Evolutionary conservation across 2,888 invertebrate genomes (phyloP).

Genomic region (Sceliomorpha sp.): DNA sequence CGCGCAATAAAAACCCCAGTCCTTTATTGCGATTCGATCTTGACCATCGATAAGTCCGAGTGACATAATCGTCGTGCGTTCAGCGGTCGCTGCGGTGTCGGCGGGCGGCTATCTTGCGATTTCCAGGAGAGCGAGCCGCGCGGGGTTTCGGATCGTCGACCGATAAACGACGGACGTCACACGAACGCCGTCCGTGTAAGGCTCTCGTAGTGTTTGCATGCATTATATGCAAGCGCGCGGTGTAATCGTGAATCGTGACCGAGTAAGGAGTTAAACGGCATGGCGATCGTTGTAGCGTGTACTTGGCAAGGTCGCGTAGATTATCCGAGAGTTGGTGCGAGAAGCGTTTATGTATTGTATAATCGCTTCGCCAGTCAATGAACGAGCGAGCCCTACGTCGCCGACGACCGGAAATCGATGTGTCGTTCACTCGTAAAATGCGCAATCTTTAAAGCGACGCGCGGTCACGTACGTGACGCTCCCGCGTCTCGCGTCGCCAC

Average conservation of each 20-base stretch:
- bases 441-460: slow-evolving; percentile 36
- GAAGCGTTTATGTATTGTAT: slow-evolving; percentile 47
- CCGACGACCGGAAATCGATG: slow-evolving; percentile 52
- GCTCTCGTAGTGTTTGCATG: slow-evolving; percentile 26
- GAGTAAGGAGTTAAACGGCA: slow-evolving; percentile 56
- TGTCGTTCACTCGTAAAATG: slow-evolving; percentile 52
- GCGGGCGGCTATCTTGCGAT: slow-evolving; percentile 28
- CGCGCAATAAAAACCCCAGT: slow-evolving; percentile 51
- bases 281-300: slow-evolving; percentile 53
- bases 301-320: slow-evolving; percentile 69
- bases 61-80: slow-evolving; percentile 24
- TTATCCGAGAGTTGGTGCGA: slow-evolving; percentile 58
- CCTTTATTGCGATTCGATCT: slow-evolving; percentile 27
- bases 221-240: slow-evolving; percentile 32
- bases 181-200: slow-evolving; percentile 13
- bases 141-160: slow-evolving; percentile 33
- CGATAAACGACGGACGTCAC: slow-evolving; percentile 29
- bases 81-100: too few species aligned
- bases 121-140: slow-evolving; percentile 16
- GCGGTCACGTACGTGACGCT: slow-evolving; percentile 18
- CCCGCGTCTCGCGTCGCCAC: too few species aligned
- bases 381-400: slow-evolving; percentile 49
- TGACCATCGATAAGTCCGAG: slow-evolving; percentile 35
- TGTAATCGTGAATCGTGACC: slow-evolving; percentile 68
- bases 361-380: slow-evolving; percentile 51